A percentile compares a stretch with the other conserved stretches of the same genome.
These are phyloP conservation scores for Sebastes baramenuke DNA, from an alignment of 2,797 vertebrate species.

Conservation along the genomic window DNA sequence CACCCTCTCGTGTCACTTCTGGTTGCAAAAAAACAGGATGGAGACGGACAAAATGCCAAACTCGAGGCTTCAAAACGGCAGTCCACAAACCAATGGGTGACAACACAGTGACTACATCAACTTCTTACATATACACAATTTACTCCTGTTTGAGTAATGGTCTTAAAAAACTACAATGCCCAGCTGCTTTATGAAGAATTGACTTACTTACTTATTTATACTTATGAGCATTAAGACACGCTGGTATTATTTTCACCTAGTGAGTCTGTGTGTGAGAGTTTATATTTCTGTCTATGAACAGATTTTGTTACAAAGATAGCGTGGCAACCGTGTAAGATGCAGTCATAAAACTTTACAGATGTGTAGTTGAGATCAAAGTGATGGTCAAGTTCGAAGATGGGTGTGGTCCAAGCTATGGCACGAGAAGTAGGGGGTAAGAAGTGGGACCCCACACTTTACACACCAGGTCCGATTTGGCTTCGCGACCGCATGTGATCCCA, in stretches of 20 bases:
- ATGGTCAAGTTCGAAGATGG: not conserved
- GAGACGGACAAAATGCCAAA: too few species aligned
- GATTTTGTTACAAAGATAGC: not conserved
- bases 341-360: too few species aligned
- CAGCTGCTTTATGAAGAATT: not conserved
- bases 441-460: too few species aligned
- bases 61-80: too few species aligned
- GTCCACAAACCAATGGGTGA: too few species aligned
- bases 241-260: not conserved
- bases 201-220: not conserved
- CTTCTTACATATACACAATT: not conserved
- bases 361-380: not conserved
- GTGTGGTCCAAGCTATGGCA: not conserved
- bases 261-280: not conserved
- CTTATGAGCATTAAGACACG: not conserved
- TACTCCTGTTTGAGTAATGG: not conserved
- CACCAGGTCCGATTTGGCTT: too few species aligned
- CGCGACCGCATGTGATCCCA: too few species aligned
- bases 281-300: not conserved
- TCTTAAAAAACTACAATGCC: not conserved
- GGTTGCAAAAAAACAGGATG: too few species aligned
- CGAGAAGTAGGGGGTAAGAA: too few species aligned
- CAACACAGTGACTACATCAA: too few species aligned
- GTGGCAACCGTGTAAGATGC: not conserved
- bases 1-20: too few species aligned